These are phyloP conservation scores for Dipodomys spectabilis DNA, from an alignment of 2,113 vertebrate genomes.

Conservation along the genomic window DNA sequence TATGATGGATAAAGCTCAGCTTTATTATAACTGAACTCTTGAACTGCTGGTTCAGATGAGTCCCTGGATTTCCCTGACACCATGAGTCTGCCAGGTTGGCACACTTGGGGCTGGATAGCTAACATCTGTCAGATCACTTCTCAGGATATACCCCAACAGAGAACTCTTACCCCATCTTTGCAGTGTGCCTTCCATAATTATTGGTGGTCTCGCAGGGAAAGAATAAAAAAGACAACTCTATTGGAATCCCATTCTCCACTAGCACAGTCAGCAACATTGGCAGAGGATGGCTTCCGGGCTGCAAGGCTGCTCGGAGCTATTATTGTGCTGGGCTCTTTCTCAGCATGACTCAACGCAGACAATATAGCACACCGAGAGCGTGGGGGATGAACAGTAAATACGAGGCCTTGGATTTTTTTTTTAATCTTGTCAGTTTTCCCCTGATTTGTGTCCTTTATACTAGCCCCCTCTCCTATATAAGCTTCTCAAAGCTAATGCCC, in stretches of 20 bases:
- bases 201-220: constrained; percentile 69
- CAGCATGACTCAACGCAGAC: constrained; percentile 85
- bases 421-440: constrained; percentile 81
- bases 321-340: constrained; percentile 82
- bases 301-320: constrained; percentile 82
- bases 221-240: constrained; percentile 70
- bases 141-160: background rate
- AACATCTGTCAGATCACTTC: background rate
- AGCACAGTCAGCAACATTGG: constrained; percentile 57
- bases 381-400: constrained; percentile 87
- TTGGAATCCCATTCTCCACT: constrained; percentile 75
- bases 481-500: constrained; percentile 87
- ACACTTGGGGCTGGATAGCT: background rate
- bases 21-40: background rate
- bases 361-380: constrained; percentile 79
- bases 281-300: constrained; percentile 79
- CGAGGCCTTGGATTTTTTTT: constrained; percentile 79
- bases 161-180: constrained; percentile 40
- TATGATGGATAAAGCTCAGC: background rate
- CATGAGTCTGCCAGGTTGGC: background rate
- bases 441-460: constrained; percentile 89
- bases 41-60: background rate
- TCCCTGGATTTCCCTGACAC: background rate
- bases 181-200: constrained; percentile 77
- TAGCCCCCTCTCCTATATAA: constrained; percentile 82